Base-by-base conservation (phyloP, 2,113 vertebrate genomes). In the Istiophorus platypterus region DNA sequence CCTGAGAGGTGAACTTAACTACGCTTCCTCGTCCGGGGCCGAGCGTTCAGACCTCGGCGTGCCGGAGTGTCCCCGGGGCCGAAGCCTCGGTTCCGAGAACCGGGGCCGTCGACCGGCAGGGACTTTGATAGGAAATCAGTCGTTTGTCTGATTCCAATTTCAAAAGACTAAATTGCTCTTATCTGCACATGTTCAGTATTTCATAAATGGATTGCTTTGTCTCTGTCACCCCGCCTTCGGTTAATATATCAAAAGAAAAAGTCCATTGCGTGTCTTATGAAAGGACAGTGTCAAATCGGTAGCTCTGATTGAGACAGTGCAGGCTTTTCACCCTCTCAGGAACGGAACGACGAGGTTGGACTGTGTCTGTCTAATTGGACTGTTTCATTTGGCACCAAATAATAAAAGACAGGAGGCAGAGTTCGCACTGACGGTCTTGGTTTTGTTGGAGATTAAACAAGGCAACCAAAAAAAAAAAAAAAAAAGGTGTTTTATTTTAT, bases 121-220 rank as follows among this genome's bases (percentile, higher is more conserved):
- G 37, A 58, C 22, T 80, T 75, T 72, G 37, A 54, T 29, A 8
- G 61, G 45, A 80, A 74, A 68, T 68, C 37, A 78, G 85, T 87
- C 76, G 81, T 82, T 72, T 74, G 27, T 75, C 70, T 75, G 67
- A 59, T 68, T 82, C 54, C 76, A 81, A 49, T 88, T 85, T 82
- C 37, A 24, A 31, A 10, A 22, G 42, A 57, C 42, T 39, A 73
- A 75, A 81, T 73, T 62, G 76, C 73, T 78, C 85, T 63, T 72
- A 20, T 81, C 47, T 64, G 57, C 61, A 73, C 39, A 62, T 69
- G 78, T 78, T 72, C 72, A 78, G n/a, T 31, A 59, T 34, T 80
- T 82, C 56, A 61, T 80, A 45, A 78, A 78, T n/a, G 31, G 41
- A 69, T 39, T 65, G 59, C 78, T 80, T 77, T 68, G 26, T 56